These are phyloP conservation scores for Platysteira castanea DNA, from an alignment of 2,113 vertebrate genomes.

Conservation along the genomic window DNA sequence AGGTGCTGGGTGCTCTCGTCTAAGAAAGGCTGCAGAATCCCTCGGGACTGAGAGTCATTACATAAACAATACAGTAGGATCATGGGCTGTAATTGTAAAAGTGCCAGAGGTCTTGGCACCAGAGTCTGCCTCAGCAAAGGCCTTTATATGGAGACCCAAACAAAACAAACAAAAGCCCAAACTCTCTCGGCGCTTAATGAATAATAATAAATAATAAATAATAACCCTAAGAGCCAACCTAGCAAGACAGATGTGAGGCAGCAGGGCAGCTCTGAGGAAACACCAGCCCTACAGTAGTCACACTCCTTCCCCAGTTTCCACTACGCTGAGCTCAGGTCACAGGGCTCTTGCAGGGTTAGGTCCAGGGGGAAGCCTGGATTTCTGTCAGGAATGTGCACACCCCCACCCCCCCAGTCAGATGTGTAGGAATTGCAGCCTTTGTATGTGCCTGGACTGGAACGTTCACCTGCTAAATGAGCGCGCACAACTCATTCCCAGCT, in stretches of 20 bases:
- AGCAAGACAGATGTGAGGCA: constrained; percentile 3
- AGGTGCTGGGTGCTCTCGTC: background rate
- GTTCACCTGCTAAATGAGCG: background rate
- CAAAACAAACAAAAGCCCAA: constrained; percentile 55
- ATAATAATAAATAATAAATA: constrained; percentile 56
- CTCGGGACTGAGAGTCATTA: constrained; percentile 6
- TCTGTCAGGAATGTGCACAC: background rate
- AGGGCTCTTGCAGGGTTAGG: background rate
- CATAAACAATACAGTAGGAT: constrained; percentile 38
- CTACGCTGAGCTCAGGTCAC: background rate
- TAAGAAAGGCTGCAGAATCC: constrained; percentile 24
- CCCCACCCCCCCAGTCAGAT: background rate
- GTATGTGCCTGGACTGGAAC: background rate
- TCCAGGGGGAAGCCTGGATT: background rate
- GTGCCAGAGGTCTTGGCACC: constrained; percentile 25
- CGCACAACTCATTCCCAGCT: background rate
- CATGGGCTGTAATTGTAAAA: constrained; percentile 1
- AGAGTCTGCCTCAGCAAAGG: background rate
- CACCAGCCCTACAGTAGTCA: background rate
- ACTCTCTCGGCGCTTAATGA: constrained; percentile 15
- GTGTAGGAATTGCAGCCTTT: background rate
- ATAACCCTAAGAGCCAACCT: background rate
- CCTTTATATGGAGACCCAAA: constrained; percentile 46
- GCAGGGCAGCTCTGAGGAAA: background rate
- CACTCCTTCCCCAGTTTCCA: background rate